Base-by-base conservation (phyloP, 2,113 vertebrate genomes). In the Amphilophus citrinellus region DNA sequence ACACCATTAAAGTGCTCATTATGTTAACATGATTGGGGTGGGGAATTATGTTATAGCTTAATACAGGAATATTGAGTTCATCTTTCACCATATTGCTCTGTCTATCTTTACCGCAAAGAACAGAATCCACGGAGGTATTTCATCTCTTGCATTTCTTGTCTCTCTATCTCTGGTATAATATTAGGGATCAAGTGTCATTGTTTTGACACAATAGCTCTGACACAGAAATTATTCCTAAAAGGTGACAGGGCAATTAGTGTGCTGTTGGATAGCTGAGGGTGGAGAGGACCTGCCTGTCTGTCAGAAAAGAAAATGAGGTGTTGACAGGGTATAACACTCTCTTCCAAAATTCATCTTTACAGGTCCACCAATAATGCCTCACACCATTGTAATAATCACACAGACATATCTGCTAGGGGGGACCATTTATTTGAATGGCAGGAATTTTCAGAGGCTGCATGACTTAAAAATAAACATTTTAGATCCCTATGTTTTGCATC, bases 191-290 rank as follows among this genome's bases (percentile, higher is more conserved):
- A 82, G 89, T 94, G 92, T 90, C 94, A 88, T 88, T 93, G 94
- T 95, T 95, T 94, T 95, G 95, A 95, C 95, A 94, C 89, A 80
- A 91, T 59, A 71, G 82, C 89, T 91, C 91, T 92, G 88, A 90
- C 87, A 89, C 42, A 91, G 88, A 92, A 93, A 91, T 91, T 87
- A 92, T 93, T 94, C 78, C 80, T 86, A 89, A 91, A 94, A 94
- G 91, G 92, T 93, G 93, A 93, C 92, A 89, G 89, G 79, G 92
- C 92, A 95, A 95, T 93, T 94, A 94, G 93, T 92, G 86, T 84
- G 77, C 88, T 88, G 84, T 87, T 93, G 85, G 80, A 88, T 90
- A 81, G 91, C 42, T 80, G 79, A 91, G 91, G 89, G 80, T 83
- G 82, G 86, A 88, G 85, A 90, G 56, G 84, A 87, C 76, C 86